Base-by-base conservation (phyloP, 2,113 vertebrate species). In the Equus przewalskii region DNA sequence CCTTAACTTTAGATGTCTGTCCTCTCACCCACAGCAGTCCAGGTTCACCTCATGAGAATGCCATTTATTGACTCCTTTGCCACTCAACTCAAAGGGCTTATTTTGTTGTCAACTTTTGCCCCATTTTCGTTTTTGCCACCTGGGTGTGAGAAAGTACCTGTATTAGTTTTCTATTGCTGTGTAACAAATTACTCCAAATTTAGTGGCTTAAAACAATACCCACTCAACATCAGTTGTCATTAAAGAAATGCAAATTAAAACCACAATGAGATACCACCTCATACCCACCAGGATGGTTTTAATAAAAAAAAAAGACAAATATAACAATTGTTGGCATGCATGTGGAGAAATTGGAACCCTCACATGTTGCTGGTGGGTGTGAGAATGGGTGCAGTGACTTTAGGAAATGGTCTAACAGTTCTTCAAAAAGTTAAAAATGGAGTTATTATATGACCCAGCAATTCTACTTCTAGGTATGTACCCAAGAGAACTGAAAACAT, bases 231-330 rank as follows among this genome's bases (percentile, higher is more conserved):
- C 44, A 92, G 36, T 72, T 92, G 22, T 65, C 76, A 81, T 56
- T 67, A 94, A 8, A 36, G 65, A 92, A 88, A 75, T 84, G 15
- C 44, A 93, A 76, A 76, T 88, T 67, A 97, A 88, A 93, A 80
- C 22, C 44, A 76, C 51, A 78, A 46, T 73, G 30, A 78, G 13
- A 80, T 65, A 64, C 19, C 11, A 86, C 64, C 89, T 73, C 13
- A 65, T 44, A 44, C 44, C 19, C 21, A 80, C 22, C 44, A 70
- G 54, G 22, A 65, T 65, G 76, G 46, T 70, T 94, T 90, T 76
- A 79, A 91, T 72, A 22, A 24, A 83, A 44, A n/a, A 12, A 24
- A 67, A 46, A 83, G 36, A 76, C 44, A 84, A 33, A 91, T 65
- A 44, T 56, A 65, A 62, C 21, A 26, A 86, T 46, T 15, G 0